Conservation (phyloP, 2,113 vertebrate genomes). For the Triplophysa rosa region DNA sequence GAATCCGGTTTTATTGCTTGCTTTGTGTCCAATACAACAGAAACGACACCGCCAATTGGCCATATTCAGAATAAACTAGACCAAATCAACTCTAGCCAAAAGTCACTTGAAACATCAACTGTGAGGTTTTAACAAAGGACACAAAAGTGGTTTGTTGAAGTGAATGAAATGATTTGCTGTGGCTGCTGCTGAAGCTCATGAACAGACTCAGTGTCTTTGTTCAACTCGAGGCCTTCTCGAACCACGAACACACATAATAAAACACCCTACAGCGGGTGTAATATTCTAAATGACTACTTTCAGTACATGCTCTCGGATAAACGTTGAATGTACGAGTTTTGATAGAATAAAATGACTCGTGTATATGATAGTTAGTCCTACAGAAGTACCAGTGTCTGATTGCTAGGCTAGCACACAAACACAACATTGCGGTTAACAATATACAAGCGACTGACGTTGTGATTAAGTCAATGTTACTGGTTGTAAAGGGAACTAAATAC, state of each 20-base stretch:
- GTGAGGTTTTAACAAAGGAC: conserved; percentile 25
- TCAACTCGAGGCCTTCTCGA: conserved; percentile 30
- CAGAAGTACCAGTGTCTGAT: background rate
- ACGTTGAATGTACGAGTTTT: background rate
- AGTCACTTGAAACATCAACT: conserved; percentile 11
- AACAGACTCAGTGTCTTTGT: conserved; percentile 26
- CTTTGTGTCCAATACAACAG: background rate
- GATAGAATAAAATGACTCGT: background rate
- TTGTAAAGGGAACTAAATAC: background rate
- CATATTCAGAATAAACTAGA: background rate
- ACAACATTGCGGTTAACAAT: background rate
- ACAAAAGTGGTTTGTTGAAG: conserved; percentile 8
- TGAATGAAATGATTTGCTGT: conserved; percentile 19
- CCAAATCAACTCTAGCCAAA: conserved; percentile 6
- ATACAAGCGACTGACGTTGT: background rate
- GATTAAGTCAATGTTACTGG: background rate
- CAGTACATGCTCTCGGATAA: background rate
- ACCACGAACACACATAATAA: background rate
- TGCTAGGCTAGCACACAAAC: background rate
- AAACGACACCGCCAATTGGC: background rate
- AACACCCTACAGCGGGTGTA: no score
- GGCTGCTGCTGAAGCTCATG: background rate
- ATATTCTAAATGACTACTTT: background rate
- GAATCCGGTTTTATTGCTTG: conserved; percentile 24
- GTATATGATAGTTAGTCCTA: background rate